Evolutionary conservation across 35 echinoderm and acorn worm species (phyloP), one percentile per base, ranked within the genome.

Genomic region (Heliocidaris erythrogramma): DNA sequence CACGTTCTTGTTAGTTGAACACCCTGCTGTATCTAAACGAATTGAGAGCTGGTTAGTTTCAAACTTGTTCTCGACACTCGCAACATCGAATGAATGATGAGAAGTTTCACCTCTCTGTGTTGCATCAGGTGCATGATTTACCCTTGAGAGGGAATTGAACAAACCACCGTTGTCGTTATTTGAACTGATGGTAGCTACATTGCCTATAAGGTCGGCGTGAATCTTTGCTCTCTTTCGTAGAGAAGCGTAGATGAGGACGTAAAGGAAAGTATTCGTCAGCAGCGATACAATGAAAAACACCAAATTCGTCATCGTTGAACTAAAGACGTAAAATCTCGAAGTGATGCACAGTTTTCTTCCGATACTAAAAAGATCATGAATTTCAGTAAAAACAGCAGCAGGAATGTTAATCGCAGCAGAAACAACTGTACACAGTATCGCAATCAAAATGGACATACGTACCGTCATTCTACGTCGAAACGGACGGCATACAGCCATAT

Each of bases 401-500:
- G 65, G 65, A n/a, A 78, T 78, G 65, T 78, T 78, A 27, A 6
- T 27, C 21, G n/a, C 65, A 21, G 27, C 27, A 24, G 65, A 27
- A n/a, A 78, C 65, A 2, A 78, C 21, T 7, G 27, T 27, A 78
- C 65, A 78, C 27, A 78, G 21, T 24, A n/a, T 9, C 27, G 27
- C 65, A n/a, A 78, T 78, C 18, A n/a, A n/a, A 78, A 21, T 27
- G 4, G 65, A 78, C 18, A n/a, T 8, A 27, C 65, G 65, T 78
- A 78, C 31, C 29, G 78, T 78, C 27, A 69, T 30, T 31, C 93
- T 30, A 85, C 78, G 53, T 84, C 60, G 78, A 4, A 78, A 49
- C 18, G 78, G 93, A 35, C 93, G 93, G 85, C 78, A 94, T 1
- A 94, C 93, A 16, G 49, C 59, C 78, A 85, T 85, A 59, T 94